A percentile compares a stretch with the other conserved stretches of the same genome.
These are phyloP conservation scores for Lasioglossum lativentre DNA, from an alignment of 2,888 invertebrate genomes.

Conservation along the genomic window DNA sequence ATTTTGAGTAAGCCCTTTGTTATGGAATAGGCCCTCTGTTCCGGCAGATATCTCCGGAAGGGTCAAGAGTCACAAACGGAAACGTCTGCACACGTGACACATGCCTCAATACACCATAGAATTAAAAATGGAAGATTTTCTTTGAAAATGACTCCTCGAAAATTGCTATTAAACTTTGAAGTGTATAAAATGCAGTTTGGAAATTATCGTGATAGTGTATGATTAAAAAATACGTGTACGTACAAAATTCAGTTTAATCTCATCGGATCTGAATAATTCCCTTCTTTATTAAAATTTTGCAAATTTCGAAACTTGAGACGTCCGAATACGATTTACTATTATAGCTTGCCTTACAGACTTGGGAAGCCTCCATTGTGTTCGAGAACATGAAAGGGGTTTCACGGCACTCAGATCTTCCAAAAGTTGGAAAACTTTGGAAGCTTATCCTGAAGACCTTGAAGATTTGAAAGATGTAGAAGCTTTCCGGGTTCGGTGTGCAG, in stretches of 20 bases:
- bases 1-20: too few relatives aligned
- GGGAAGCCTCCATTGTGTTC: background rate
- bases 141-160: background rate
- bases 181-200: background rate
- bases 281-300: background rate
- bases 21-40: too few relatives aligned
- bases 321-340: background rate
- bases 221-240: background rate
- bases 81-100: too few relatives aligned
- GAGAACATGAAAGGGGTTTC: background rate
- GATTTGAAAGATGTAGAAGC: background rate
- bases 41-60: too few relatives aligned
- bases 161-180: background rate
- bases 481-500: background rate
- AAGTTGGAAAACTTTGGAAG: background rate
- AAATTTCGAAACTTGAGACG: background rate
- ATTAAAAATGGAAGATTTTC: background rate
- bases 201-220: too few relatives aligned
- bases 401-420: background rate
- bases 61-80: too few relatives aligned
- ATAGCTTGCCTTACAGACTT: background rate
- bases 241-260: too few relatives aligned
- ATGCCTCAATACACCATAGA: background rate
- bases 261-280: background rate
- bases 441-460: background rate